These are phyloP conservation scores for Trichomycterus rosablanca DNA, from an alignment of 2,113 vertebrate genomes.

Conservation along the genomic window DNA sequence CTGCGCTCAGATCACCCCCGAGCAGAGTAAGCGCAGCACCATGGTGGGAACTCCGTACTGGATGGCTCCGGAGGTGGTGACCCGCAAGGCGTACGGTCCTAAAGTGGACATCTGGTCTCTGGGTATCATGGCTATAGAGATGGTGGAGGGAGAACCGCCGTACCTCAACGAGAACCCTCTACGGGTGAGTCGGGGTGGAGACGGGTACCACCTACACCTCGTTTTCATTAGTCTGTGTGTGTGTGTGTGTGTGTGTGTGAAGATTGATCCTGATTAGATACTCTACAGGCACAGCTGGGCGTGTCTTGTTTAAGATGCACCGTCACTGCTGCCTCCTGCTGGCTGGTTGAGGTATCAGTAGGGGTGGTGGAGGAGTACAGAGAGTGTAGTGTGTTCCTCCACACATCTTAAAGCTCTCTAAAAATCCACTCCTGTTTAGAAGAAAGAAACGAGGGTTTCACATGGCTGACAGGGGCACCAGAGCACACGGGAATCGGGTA, in stretches of 20 bases:
- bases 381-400: too few species aligned
- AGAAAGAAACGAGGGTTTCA: too few species aligned
- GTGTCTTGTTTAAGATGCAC: too few species aligned
- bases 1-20: slow-evolving; percentile 96
- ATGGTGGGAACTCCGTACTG: slow-evolving; percentile 98
- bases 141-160: slow-evolving; percentile 96
- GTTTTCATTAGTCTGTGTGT: background rate
- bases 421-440: too few species aligned
- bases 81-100: slow-evolving; percentile 94
- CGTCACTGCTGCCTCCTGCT: too few species aligned
- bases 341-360: too few species aligned
- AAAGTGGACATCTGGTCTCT: slow-evolving; percentile 98
- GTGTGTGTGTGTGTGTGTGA: background rate
- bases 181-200: slow-evolving; percentile 73
- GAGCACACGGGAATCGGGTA: too few species aligned
- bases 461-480: too few species aligned
- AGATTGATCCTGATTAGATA: background rate
- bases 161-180: slow-evolving; percentile 98
- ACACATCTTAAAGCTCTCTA: too few species aligned
- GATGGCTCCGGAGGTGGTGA: slow-evolving; percentile 98
- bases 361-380: too few species aligned
- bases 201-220: background rate
- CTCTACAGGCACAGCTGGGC: too few species aligned
- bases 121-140: slow-evolving; percentile 98
- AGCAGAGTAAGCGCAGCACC: slow-evolving; percentile 96